A percentile compares a stretch with the other conserved stretches of the same genome.
phyloP scores from a whole-genome alignment of 2,888 invertebrate genomes.

The Keiferia lycopersicella region DNA sequence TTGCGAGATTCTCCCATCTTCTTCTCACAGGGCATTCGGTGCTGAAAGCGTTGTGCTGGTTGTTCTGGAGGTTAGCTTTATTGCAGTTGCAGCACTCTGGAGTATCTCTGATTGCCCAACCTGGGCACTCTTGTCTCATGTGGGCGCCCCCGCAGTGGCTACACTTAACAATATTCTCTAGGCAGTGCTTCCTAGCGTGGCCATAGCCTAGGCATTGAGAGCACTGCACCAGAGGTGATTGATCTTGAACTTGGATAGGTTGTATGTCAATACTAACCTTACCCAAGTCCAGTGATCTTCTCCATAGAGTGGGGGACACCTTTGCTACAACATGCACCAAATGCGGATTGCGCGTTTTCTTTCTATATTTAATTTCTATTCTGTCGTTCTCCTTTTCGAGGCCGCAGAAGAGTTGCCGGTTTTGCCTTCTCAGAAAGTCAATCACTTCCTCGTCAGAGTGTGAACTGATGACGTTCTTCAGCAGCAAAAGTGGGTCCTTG shows the following conservation, averaged over 20 bases:
- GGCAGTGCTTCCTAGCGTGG: not conserved
- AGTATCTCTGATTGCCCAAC: not conserved
- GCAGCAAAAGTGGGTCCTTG: slow-evolving; percentile 28
- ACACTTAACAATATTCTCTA: not conserved
- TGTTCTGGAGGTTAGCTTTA: not conserved
- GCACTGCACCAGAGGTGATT: slow-evolving; percentile 10
- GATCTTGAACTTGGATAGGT: not conserved
- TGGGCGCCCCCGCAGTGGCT: slow-evolving; percentile 13
- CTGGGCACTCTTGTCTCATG: not conserved
- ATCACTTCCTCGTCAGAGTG: slow-evolving; percentile 5
- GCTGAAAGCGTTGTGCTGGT: slow-evolving; percentile 30
- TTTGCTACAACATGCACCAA: not conserved
- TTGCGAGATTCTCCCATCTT: slow-evolving; percentile 29
- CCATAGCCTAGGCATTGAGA: slow-evolving; percentile 8
- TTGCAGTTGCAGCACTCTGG: slow-evolving; percentile 31
- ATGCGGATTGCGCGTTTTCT: slow-evolving; percentile 1
- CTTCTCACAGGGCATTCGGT: slow-evolving; percentile 23
- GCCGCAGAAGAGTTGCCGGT: not conserved
- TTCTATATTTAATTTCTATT: not conserved
- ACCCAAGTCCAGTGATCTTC: not conserved
- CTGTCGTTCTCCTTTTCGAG: slow-evolving; percentile 12
- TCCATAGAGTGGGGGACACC: not conserved
- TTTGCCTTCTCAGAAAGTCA: not conserved
- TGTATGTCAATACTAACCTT: not conserved
- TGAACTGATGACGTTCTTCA: slow-evolving; percentile 5